Base-by-base conservation (phyloP, 2,888 invertebrate genomes). In the Sycophila texana region DNA sequence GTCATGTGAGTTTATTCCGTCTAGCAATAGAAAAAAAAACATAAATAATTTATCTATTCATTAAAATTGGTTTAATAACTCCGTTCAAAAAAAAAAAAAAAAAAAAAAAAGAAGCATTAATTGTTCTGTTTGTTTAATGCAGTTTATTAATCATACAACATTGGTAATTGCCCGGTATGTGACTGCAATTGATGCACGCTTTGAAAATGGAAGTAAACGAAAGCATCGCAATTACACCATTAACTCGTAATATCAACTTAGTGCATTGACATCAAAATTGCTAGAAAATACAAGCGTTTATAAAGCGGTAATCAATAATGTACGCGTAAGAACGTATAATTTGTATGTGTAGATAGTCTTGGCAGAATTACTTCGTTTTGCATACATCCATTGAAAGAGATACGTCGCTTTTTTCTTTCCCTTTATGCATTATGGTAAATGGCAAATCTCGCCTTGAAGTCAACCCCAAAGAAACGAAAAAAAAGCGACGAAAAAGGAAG, bases 241-340 rank as follows among this genome's bases (percentile, higher is more conserved):
- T 79, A 71, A 74, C 49, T 60, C 60, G 20, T 72, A 61, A 72
- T 72, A 79, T 79, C 65, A 75, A 58, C 66, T 60, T 74, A 71
- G 51, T 67, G 20, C 65, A 77, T 70, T 80, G 80, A 77, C 70
- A 80, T 77, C 68, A 47, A 76, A 77, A 76, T 79, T 55, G 72
- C 55, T 61, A 75, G 67, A 68, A 73, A 71, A 71, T 13, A 22
- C 47, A 68, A 71, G 68, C 63, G 39, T 63, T 78, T 79, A 63
- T 73, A 61, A 73, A 73, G 73, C 68, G 67, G 76, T 77, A 80
- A 76, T 80, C 80, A 80, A 80, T 80, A 73, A 73, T 60, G 22
- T 61, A 26, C 57, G 16, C 58, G 67, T 68, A 51, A 47, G 55
- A 67, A 75, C 61, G 67, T 76, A 67, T 63, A 80, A 80, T 80